phyloP scores from a whole-genome alignment of 2,797 vertebrate genomes.

The Enteromius thamalakanensis region DNA sequence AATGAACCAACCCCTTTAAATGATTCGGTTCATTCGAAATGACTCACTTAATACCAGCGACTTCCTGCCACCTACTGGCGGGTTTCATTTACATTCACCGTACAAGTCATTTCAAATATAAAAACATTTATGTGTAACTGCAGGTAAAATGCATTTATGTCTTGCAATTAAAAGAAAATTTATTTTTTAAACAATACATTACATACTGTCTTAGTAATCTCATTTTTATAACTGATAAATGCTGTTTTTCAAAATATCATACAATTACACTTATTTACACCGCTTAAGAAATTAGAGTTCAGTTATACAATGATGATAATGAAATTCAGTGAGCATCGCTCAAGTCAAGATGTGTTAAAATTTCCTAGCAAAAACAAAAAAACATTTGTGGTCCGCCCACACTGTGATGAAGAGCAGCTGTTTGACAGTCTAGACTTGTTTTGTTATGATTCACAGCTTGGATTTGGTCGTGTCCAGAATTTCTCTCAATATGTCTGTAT shows the following conservation, averaged over 20 bases:
- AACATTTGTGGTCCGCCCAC: conserved; percentile 1
- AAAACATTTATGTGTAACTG: too few relatives aligned
- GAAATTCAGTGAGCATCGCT: neutral
- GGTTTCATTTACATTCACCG: too few relatives aligned
- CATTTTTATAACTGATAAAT: neutral
- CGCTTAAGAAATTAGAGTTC: neutral
- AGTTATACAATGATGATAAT: neutral
- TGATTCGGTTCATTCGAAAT: too few relatives aligned
- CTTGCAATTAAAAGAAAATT: neutral
- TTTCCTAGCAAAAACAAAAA: neutral
- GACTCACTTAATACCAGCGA: too few relatives aligned
- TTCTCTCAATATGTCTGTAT: conserved; percentile 74
- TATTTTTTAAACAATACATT: neutral
- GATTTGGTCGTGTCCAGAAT: conserved; percentile 72
- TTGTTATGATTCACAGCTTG: conserved; percentile 69
- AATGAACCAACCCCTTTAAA: too few relatives aligned
- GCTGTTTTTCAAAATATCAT: neutral
- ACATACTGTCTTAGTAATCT: conserved; percentile 3
- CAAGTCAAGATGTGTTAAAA: neutral
- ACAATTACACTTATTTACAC: conserved; percentile 1
- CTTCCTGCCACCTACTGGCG: too few relatives aligned
- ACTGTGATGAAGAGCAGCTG: conserved; percentile 9
- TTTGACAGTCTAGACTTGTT: conserved; percentile 22
- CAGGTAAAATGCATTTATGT: too few relatives aligned
- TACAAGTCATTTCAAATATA: too few relatives aligned